Evolutionary conservation across 2,888 invertebrate species (phyloP).

Genomic region (Dryadula phaetusa): DNA sequence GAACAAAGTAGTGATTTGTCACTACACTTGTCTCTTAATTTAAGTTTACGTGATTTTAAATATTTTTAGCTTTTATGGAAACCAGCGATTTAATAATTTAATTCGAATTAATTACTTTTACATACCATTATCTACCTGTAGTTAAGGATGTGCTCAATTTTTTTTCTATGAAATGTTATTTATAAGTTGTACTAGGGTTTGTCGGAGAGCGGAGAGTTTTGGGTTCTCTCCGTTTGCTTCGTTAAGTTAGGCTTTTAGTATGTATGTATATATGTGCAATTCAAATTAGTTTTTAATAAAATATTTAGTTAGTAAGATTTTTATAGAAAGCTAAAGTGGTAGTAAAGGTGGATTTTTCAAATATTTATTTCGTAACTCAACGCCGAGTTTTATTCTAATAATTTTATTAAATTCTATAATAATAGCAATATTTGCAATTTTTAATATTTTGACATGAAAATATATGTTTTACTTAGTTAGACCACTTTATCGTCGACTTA

Average conservation of each 20-base stretch:
- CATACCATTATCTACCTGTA: constrained; percentile 34
- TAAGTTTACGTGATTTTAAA: neutral
- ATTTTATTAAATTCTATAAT: no score
- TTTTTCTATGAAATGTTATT: neutral
- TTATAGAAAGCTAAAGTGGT: neutral
- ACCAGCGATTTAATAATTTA: constrained; percentile 31
- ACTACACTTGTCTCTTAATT: neutral
- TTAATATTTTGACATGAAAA: no score
- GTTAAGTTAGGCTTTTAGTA: neutral
- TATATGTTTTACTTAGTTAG: neutral
- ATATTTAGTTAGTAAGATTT: neutral
- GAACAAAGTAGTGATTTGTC: neutral
- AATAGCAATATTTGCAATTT: no score
- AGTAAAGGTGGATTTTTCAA: no score
- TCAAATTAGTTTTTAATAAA: neutral
- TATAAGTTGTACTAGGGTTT: neutral
- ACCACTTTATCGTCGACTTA: neutral
- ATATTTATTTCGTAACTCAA: neutral
- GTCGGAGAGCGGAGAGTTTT: neutral
- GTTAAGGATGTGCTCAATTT: constrained; percentile 16
- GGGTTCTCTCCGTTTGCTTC: neutral
- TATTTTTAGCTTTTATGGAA: neutral
- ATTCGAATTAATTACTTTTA: constrained; percentile 12
- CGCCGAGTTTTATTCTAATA: neutral
- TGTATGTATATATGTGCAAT: neutral